Base-by-base conservation (phyloP, 2,797 vertebrate genomes). In the Melanogrammus aeglefinus region DNA sequence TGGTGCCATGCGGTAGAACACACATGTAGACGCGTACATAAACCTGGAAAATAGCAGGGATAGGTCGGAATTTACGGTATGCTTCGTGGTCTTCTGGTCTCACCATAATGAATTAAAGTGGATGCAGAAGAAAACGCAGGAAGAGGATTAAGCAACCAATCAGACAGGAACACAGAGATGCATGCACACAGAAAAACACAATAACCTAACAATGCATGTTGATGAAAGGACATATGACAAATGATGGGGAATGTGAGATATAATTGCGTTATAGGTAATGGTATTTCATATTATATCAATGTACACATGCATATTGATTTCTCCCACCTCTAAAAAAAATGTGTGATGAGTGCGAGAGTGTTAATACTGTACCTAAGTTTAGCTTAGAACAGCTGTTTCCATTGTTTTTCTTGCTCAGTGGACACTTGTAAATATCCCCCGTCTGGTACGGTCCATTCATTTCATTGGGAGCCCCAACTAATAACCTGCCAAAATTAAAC, bases 401-500 rank as follows among this genome's bases (percentile, higher is more conserved):
- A 6, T 95, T 94, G 75, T 71, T 88, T 51, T 95, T 92, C 38
- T 94, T 94, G 79, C 77, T 92, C 87, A 98, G 88, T 0, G 96
- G 95, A 83, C 98, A 99, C 90, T 96, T 98, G 92, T 98, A 99
- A 80, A 99, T 93, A 0, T 99, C 98, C 31, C 98, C 98, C 0
- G 97, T 99, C 91, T 96, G 96, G 92, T 97, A 96, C 10, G 95
- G 95, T 18, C 97, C 97, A 0, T 96, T 99, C 89, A 94, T 96
- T 92, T 99, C 98, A 76, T 97, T 95, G 0, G 98, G 98, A 27
- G 98, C 97, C 0, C 98, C 98, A 75, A 99, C 97, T 79, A 99
- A 94, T 91, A 99, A 91, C 98, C 98, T 99, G 90, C 31, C 0
- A 77, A 85, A 86, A 80, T 86, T 24, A 44, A 83, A 35, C 72